Conservation (phyloP, 2,888 invertebrate genomes). For the Pachymerium ferrugineum region DNA sequence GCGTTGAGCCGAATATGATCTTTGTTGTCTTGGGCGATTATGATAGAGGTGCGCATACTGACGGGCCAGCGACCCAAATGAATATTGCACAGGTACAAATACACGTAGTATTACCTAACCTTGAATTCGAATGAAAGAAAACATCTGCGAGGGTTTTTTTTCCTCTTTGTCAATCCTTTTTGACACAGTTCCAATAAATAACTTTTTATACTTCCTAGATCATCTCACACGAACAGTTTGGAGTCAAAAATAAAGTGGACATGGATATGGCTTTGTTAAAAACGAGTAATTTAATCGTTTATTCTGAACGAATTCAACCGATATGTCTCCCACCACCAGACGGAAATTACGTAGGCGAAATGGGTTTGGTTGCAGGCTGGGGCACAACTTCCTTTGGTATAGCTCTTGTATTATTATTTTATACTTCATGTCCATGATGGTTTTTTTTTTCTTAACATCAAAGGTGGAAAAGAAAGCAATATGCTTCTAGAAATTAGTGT, state of each 20-base stretch:
- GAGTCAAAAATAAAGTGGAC: not conserved
- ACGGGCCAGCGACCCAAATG: not conserved
- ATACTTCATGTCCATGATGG: too few species aligned
- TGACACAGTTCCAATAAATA: not conserved
- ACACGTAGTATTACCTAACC: not conserved
- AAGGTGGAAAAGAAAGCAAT: constrained; percentile 58
- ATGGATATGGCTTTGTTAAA: constrained; percentile 17
- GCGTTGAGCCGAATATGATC: not conserved
- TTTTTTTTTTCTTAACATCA: not conserved
- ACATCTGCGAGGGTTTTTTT: not conserved
- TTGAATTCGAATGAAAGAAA: not conserved
- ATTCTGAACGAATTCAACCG: constrained; percentile 62
- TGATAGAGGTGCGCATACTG: not conserved
- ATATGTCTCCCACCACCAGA: constrained; percentile 64
- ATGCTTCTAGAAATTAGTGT: constrained; percentile 71
- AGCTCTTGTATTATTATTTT: too few species aligned
- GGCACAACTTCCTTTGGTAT: constrained; percentile 57
- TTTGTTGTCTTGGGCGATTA: not conserved
- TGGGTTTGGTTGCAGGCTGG: constrained; percentile 72
- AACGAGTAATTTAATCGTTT: not conserved
- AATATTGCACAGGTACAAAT: not conserved
- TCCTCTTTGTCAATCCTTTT: not conserved
- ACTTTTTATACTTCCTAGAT: not conserved
- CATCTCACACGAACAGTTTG: constrained; percentile 10
- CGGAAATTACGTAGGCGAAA: constrained; percentile 52